A percentile compares a stretch with the other conserved stretches of the same genome.
phyloP scores from a whole-genome alignment of 2,113 vertebrate genomes.

The Cricetomys ansorgei region DNA sequence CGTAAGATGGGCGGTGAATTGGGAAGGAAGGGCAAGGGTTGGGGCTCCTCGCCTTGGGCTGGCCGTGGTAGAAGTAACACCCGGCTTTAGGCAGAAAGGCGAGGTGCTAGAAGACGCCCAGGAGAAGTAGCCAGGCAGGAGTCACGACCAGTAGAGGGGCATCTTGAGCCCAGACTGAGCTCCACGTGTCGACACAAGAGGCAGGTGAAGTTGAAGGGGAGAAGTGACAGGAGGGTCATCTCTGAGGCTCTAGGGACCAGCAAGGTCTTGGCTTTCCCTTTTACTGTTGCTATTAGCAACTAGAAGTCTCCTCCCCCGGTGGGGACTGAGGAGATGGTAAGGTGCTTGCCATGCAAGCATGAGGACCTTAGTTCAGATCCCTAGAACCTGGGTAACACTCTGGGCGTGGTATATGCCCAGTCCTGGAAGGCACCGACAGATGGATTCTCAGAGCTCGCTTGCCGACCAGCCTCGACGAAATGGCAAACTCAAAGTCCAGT shows the following conservation, averaged over 20 bases:
- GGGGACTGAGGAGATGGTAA: background rate
- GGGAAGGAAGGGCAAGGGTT: background rate
- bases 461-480: background rate
- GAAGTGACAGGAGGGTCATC: background rate
- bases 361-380: background rate
- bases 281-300: background rate
- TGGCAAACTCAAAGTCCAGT: background rate
- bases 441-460: background rate
- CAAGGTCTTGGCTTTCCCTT: no score
- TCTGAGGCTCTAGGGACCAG: no score
- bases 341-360: background rate
- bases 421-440: background rate
- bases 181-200: rapidly evolving
- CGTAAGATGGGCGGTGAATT: background rate
- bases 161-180: background rate
- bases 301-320: background rate
- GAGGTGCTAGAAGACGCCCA: no score
- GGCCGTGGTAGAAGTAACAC: background rate
- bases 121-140: no score
- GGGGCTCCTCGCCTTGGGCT: rapidly evolving
- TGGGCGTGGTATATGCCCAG: background rate
- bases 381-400: background rate
- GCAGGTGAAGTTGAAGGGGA: rapidly evolving
- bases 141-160: rapidly evolving
- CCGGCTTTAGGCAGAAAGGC: background rate